Evolutionary conservation across 2,797 vertebrate species (phyloP).

Genomic region (Ciconia nigra): DNA sequence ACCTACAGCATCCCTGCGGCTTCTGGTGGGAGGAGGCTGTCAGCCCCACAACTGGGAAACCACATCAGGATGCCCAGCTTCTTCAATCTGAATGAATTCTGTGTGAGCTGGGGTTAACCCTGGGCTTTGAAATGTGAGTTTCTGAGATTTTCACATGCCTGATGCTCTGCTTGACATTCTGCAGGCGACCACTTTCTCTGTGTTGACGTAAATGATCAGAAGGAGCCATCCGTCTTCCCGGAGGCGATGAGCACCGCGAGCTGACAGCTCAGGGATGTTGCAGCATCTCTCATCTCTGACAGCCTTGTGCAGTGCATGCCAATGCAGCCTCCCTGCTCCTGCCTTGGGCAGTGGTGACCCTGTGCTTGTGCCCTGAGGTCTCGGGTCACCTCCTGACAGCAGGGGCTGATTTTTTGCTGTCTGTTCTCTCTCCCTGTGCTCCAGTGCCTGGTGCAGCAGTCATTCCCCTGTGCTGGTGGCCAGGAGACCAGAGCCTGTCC

Average conservation of each 20-base stretch:
- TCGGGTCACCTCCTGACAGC: background rate
- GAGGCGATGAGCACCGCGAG: background rate
- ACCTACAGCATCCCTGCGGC: background rate
- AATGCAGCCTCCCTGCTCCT: background rate
- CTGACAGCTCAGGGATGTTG: slow-evolving; percentile 35
- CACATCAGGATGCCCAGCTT: background rate
- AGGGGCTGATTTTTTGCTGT: background rate
- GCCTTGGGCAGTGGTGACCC: background rate
- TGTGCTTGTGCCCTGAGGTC: background rate
- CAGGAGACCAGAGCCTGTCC: background rate
- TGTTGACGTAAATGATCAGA: background rate
- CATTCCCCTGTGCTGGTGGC: background rate
- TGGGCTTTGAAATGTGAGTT: background rate
- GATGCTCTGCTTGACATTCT: background rate
- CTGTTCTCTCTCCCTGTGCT: background rate
- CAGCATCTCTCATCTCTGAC: background rate
- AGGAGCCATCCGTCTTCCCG: background rate
- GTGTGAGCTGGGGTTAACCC: background rate
- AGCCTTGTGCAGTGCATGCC: background rate
- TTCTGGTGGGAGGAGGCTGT: background rate
- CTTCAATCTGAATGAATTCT: background rate
- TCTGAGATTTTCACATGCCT: background rate
- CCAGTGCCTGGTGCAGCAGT: background rate
- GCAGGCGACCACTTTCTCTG: background rate
- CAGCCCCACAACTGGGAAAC: background rate